Base-by-base conservation (phyloP, 1,140 invertebrate species). In the Drosophila repleta region DNA sequence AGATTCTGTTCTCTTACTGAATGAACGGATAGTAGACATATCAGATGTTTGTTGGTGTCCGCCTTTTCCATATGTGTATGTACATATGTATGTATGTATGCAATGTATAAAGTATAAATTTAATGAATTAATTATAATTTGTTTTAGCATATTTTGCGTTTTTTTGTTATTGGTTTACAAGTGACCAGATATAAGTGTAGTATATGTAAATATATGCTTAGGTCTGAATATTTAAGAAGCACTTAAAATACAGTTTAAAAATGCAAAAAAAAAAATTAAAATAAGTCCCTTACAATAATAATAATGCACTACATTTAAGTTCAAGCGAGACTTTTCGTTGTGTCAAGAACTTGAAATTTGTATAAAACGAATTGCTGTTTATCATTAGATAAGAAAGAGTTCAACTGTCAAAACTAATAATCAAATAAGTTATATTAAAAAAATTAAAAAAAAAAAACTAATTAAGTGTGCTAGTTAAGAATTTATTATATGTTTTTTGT, bases 131-230 rank as follows among this genome's bases (percentile, higher is more conserved):
- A 64, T 66, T 26, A 41, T 79, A 76, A 72, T 79, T 80, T 76
- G 49, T 76, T 75, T 49, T 64, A 56, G 65, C 52, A 53, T 69
- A 52, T 55, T 70, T 63, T 56, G 49, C 53, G n/a, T 48, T 49
- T 74, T 63, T 26, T 81, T 82, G 58, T 84, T 81, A 88, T 87
- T 87, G 83, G 82, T 87, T 84, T 88, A 82, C 46, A 82, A 64
- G 82, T 87, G 82, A 87, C 82, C 82, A 85, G 82, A 85, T 75
- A 87, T 87, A 72, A 74, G 81, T 84, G 58, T 83, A 48, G 37
- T 70, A 51, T 67, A 29, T 21, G 18, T 57, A 41, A 29, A 41
- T 61, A 46, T 68, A 60, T 53, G 24, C 62, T 64, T 76, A 60
- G 15, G 39, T 64, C 52, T 70, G 74, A 76, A 76, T 76, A 58